Evolutionary conservation across 37 sponge, comb jelly and placozoan species (phyloP), one percentile per base, ranked within the genome.

Genomic region (Agelas oroides): DNA sequence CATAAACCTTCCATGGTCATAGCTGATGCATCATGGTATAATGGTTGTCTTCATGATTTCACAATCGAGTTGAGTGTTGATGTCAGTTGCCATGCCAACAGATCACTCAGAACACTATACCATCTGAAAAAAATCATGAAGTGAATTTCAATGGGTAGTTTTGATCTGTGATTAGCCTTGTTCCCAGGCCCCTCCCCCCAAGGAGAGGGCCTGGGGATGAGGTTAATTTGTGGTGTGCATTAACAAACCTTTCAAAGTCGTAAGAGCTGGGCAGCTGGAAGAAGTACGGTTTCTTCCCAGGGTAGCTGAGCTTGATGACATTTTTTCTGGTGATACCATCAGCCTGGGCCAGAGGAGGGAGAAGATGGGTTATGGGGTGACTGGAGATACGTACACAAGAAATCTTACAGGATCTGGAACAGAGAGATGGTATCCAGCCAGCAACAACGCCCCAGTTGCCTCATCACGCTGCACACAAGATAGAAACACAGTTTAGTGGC

Each of bases 191-290:
- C n/a, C n/a, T n/a, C n/a, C n/a, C n/a, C n/a, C n/a, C n/a, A n/a
- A n/a, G n/a, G n/a, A n/a, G n/a, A n/a, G n/a, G n/a, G n/a, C n/a
- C n/a, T n/a, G n/a, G n/a, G n/a, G n/a, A n/a, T n/a, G n/a, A n/a
- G n/a, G n/a, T n/a, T n/a, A n/a, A n/a, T n/a, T n/a, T n/a, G n/a
- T n/a, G n/a, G n/a, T n/a, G n/a, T n/a, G n/a, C n/a, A n/a, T n/a
- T n/a, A n/a, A n/a, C n/a, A 25, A 19, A 87, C 88, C 65, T 80
- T 27, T 87, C 75, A 64, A 75, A 87, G 11, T 87, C 81, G 53
- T 79, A 80, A 8, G 57, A 57, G 19, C 59, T 78, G 8, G 68
- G 75, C 11, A 87, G 76, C 41, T 87, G 81, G 31, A 87, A 80
- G 52, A 66, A 75, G 37, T 70, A 81, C 30, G 73, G 25, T 46